Percentiles rank a stretch among this genome's conserved stretches.
These are phyloP conservation scores for Luperina testacea DNA, from an alignment of 2,888 invertebrate species.

Conservation along the genomic window DNA sequence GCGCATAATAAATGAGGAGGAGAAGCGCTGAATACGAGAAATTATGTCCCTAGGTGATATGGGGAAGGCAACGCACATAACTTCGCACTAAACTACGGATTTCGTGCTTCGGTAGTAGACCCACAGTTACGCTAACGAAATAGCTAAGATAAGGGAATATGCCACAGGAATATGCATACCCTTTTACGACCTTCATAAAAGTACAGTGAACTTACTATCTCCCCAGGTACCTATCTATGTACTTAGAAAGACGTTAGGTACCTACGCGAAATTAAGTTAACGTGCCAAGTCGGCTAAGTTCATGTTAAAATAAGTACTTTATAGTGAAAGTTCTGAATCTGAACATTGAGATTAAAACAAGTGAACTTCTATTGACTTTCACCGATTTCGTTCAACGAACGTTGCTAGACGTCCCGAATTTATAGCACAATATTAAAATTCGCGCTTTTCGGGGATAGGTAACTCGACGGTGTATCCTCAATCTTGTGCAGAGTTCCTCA, in stretches of 20 bases:
- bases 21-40: neutral
- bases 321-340: constrained; percentile 56
- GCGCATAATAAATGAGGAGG: neutral
- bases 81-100: neutral
- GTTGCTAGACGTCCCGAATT: neutral
- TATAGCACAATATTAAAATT: too few species aligned
- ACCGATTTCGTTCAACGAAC: constrained; percentile 35
- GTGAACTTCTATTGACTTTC: constrained; percentile 53
- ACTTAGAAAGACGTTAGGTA: constrained; percentile 2
- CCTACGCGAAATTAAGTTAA: constrained; percentile 46
- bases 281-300: constrained; percentile 15
- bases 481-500: too few species aligned
- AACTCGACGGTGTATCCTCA: neutral
- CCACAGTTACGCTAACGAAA: neutral
- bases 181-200: constrained; percentile 24
- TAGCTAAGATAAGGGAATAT: constrained; percentile 16
- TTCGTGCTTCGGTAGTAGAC: neutral
- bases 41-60: too few species aligned
- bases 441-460: neutral
- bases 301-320: constrained; percentile 34
- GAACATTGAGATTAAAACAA: constrained; percentile 43
- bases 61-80: too few species aligned
- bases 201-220: constrained; percentile 12
- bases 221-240: constrained; percentile 10
- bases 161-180: neutral